Evolutionary conservation across 2,797 vertebrate genomes (phyloP).

Genomic region (Gadopsis bispinosus): DNA sequence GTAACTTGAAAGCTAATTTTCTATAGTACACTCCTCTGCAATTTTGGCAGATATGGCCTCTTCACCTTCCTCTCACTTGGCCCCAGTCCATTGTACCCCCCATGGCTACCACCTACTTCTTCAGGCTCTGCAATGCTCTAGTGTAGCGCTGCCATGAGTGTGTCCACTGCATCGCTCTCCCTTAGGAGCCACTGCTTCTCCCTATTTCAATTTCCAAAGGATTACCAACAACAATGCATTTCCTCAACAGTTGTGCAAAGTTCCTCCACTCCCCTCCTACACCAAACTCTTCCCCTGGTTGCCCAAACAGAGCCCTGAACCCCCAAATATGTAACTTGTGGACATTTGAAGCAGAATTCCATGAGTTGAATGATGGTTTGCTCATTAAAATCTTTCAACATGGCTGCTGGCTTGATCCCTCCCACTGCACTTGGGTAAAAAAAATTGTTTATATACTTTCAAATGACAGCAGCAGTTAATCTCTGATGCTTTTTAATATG

Average conservation of each 20-base stretch:
- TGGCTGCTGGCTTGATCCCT: slow-evolving; percentile 50
- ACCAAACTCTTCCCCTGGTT: slow-evolving; percentile 36
- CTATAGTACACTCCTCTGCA: slow-evolving; percentile 44
- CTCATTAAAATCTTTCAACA: slow-evolving; percentile 68
- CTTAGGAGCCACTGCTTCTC: slow-evolving; percentile 56
- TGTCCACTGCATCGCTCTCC: slow-evolving; percentile 57
- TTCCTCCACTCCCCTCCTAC: slow-evolving; percentile 58
- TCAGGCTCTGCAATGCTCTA: slow-evolving; percentile 48
- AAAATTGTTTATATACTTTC: slow-evolving; percentile 68
- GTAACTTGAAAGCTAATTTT: slow-evolving; percentile 56
- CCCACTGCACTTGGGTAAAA: slow-evolving; percentile 60
- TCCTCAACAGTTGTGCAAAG: slow-evolving; percentile 75
- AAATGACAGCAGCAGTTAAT: slow-evolving; percentile 78
- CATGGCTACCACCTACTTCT: slow-evolving; percentile 55
- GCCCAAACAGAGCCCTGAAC: slow-evolving; percentile 64
- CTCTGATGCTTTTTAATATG: slow-evolving; percentile 78
- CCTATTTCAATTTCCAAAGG: slow-evolving; percentile 78
- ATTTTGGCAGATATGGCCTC: slow-evolving; percentile 63
- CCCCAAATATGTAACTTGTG: slow-evolving; percentile 64
- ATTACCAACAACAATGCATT: slow-evolving; percentile 80
- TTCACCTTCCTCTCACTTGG: slow-evolving; percentile 56
- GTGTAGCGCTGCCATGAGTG: slow-evolving; percentile 56
- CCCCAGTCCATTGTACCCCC: slow-evolving; percentile 54
- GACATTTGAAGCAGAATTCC: slow-evolving; percentile 68
- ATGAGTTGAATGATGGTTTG: slow-evolving; percentile 69